Percentiles rank a stretch among this genome's conserved stretches.
Evolutionary conservation across 37 sponge, comb jelly and placozoan genomes (phyloP).

Genomic region (Hormiphora californensis): DNA sequence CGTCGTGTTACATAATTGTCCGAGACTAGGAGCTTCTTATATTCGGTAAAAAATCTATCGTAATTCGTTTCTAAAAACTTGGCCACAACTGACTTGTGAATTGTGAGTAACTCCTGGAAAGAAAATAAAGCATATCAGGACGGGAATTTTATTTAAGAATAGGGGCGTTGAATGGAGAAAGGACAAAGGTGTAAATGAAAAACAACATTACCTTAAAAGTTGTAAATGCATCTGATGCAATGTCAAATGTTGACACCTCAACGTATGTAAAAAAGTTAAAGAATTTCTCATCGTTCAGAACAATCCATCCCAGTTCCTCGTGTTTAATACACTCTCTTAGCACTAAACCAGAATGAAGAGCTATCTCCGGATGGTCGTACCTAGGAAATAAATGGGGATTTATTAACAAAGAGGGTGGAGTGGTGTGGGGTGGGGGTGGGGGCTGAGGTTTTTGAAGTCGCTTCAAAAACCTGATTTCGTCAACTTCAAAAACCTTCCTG

Average conservation of each 20-base stretch:
- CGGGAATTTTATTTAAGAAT: not conserved
- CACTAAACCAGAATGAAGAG: constrained; percentile 94
- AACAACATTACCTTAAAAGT: constrained; percentile 67
- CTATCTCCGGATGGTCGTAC: constrained; percentile 90
- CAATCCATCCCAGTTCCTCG: constrained; percentile 75
- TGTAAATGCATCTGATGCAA: constrained; percentile 94
- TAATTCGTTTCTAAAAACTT: constrained; percentile 89
- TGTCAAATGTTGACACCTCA: constrained; percentile 93
- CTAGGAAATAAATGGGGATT: constrained; percentile 54
- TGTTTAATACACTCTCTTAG: constrained; percentile 90
- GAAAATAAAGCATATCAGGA: not conserved
- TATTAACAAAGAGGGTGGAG: not conserved
- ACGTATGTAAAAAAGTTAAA: constrained; percentile 83
- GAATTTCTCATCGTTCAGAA: constrained; percentile 74
- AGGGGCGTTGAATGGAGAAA: not conserved
- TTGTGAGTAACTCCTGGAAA: constrained; percentile 79
- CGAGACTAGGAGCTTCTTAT: constrained; percentile 78
- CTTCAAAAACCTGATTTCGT: too few species aligned
- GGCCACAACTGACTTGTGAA: constrained; percentile 84
- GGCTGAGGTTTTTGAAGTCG: too few species aligned
- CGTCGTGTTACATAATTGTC: constrained; percentile 96
- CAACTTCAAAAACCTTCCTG: too few species aligned
- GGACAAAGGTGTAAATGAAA: not conserved
- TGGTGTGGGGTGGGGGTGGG: not conserved
- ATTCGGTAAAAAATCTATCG: constrained; percentile 81